Conservation (phyloP, 2,113 vertebrate genomes). For the Ornithorhynchus anatinus region DNA sequence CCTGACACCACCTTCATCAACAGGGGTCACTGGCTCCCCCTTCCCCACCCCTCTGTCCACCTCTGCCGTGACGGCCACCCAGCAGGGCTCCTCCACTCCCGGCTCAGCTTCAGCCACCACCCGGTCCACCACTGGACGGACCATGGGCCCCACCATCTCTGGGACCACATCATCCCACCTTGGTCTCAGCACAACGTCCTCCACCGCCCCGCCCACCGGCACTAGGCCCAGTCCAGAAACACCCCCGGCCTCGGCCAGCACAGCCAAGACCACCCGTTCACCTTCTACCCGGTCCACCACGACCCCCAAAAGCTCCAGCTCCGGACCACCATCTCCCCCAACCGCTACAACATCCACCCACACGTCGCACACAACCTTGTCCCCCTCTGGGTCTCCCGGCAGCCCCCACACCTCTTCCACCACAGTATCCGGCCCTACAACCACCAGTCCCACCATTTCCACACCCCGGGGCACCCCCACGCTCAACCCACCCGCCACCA, state of each 20-base stretch:
- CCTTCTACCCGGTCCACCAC: fast-evolving
- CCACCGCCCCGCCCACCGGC: fast-evolving
- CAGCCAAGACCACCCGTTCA: fast-evolving
- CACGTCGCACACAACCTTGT: fast-evolving
- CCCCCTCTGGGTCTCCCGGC: background rate
- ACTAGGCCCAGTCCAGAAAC: fast-evolving
- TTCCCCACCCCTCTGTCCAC: fast-evolving
- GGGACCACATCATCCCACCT: background rate
- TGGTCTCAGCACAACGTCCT: fast-evolving
- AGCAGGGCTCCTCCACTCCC: fast-evolving
- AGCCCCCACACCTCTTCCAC: background rate
- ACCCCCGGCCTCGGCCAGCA: fast-evolving
- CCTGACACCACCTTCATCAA: fast-evolving
- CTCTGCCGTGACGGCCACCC: background rate
- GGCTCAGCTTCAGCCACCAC: fast-evolving
- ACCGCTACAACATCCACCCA: background rate
- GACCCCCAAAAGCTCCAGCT: fast-evolving
- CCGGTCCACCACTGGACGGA: fast-evolving
- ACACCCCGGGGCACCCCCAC: background rate
- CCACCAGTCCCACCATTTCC: background rate
- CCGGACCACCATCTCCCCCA: fast-evolving
- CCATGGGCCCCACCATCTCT: fast-evolving
- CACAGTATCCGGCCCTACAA: background rate
- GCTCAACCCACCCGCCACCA: background rate
- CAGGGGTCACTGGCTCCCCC: fast-evolving